phyloP scores from a whole-genome alignment of 2,797 vertebrate genomes.

The Lacerta bilineata region DNA sequence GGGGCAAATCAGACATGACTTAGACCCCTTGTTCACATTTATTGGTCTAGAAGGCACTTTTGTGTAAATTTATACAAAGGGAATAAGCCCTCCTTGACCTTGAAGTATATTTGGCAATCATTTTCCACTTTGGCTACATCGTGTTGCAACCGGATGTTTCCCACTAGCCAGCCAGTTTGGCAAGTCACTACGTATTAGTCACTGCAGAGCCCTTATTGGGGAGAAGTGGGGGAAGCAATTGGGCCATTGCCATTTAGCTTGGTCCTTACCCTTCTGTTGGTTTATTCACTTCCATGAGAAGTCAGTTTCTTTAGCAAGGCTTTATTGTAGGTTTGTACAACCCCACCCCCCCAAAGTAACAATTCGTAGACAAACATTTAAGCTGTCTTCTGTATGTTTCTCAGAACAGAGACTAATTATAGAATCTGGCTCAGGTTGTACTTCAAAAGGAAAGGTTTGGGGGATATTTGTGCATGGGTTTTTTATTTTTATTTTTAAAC shows the following conservation, averaged over 20 bases:
- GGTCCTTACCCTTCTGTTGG: slow-evolving; percentile 27
- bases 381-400: slow-evolving; percentile 44
- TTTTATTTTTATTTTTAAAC: neutral
- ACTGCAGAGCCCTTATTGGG: slow-evolving; percentile 29
- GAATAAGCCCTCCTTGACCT: slow-evolving; percentile 2
- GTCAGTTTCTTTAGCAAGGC: slow-evolving; percentile 40
- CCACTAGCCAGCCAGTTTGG: slow-evolving; percentile 48
- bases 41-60: neutral
- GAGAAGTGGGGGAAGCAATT: neutral
- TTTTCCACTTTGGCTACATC: slow-evolving; percentile 43
- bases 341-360: slow-evolving; percentile 56
- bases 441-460: slow-evolving; percentile 31
- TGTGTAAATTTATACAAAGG: neutral
- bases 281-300: slow-evolving; percentile 28
- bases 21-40: neutral
- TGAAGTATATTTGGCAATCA: slow-evolving; percentile 6
- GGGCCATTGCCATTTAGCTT: neutral
- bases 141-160: slow-evolving; percentile 47
- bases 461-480: neutral
- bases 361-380: neutral
- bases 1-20: slow-evolving; percentile 36
- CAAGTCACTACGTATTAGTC: slow-evolving; percentile 43
- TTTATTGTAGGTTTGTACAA: slow-evolving; percentile 35
- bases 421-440: slow-evolving; percentile 23
- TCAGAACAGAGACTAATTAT: slow-evolving; percentile 1